Conservation (phyloP, 1,140 invertebrate species). For the Phortica variegata region DNA sequence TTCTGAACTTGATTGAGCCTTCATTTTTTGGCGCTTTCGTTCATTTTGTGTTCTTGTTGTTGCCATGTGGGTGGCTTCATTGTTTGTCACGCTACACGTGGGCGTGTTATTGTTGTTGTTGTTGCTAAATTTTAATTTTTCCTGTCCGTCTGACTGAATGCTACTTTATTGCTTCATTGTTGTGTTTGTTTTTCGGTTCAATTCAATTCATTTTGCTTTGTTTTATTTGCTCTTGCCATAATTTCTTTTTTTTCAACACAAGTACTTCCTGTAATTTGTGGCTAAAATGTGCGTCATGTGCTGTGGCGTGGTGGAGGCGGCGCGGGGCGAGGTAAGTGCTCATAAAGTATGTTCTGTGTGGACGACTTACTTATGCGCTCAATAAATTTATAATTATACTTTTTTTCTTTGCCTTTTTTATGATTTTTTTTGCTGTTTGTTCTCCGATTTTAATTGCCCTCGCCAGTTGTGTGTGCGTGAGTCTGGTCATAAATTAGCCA, state of each 20-base stretch:
- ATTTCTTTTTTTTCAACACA: conserved; percentile 9
- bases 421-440: conserved; percentile 1
- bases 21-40: conserved; percentile 19
- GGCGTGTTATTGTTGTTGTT: too few relatives aligned
- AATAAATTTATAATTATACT: conserved; percentile 28
- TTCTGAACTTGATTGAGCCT: conserved; percentile 9
- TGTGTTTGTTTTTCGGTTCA: too few relatives aligned
- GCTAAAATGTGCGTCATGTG: too few relatives aligned
- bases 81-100: too few relatives aligned
- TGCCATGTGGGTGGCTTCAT: conserved; percentile 6
- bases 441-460: conserved; percentile 37
- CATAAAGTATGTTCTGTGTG: too few relatives aligned
- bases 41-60: conserved; percentile 10
- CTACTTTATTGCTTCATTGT: conserved; percentile 44
- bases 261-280: conserved; percentile 37
- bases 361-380: too few relatives aligned
- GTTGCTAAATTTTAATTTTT: not conserved
- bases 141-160: too few relatives aligned
- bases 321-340: too few relatives aligned
- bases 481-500: too few relatives aligned
- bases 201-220: conserved; percentile 6
- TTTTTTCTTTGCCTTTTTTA: conserved; percentile 16
- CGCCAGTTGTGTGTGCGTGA: too few relatives aligned
- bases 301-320: too few relatives aligned
- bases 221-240: not conserved